Conservation (phyloP, 1,140 invertebrate genomes). For the Eupeodes corollae region DNA sequence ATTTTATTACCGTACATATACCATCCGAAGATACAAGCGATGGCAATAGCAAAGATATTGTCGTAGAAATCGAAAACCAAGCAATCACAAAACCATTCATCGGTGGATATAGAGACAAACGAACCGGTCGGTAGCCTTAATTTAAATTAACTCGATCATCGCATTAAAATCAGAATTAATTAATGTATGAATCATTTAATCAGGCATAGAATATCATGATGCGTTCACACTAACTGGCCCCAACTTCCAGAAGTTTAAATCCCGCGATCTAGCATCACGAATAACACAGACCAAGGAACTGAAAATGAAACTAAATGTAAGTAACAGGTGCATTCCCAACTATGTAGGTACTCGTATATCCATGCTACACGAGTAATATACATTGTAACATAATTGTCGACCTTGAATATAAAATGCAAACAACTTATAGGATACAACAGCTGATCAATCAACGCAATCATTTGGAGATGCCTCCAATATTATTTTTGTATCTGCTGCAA, state of each 20-base stretch:
- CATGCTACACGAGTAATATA: too few relatives aligned
- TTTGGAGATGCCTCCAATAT: constrained; percentile 27
- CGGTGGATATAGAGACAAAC: constrained; percentile 44
- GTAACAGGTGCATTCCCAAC: background rate
- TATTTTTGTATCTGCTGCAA: constrained; percentile 18
- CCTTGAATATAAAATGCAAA: too few relatives aligned
- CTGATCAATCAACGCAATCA: constrained; percentile 31
- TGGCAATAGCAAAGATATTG: constrained; percentile 33
- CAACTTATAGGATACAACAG: constrained; percentile 24
- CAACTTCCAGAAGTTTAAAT: constrained; percentile 24
- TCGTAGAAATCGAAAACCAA: constrained; percentile 43
- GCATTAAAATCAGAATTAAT: background rate
- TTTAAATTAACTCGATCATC: too few relatives aligned
- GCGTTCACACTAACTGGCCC: constrained; percentile 50
- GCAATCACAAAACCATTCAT: constrained; percentile 45
- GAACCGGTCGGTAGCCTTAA: constrained; percentile 25
- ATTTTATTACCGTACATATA: constrained; percentile 41
- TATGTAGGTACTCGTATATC: too few relatives aligned
- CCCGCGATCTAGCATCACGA: constrained; percentile 23
- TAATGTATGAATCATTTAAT: background rate
- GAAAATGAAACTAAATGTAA: constrained; percentile 25
- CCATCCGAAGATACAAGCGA: constrained; percentile 28
- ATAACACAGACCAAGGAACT: constrained; percentile 30
- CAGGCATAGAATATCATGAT: constrained; percentile 42
- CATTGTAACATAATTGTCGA: too few relatives aligned